Conservation (phyloP, 2,797 vertebrate species). For the Intellagama lesueurii region DNA sequence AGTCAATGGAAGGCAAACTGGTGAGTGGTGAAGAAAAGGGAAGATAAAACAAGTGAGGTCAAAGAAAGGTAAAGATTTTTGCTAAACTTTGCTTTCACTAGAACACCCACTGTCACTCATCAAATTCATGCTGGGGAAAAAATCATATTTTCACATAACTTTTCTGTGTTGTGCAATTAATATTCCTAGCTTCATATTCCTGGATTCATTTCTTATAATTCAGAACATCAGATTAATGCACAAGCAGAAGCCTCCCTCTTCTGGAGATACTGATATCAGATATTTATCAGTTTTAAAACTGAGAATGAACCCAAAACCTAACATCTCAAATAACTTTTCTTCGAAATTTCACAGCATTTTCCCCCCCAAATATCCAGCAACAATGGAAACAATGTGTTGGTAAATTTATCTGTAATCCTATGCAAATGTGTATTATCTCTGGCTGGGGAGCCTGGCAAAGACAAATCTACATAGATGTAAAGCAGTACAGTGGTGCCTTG, state of each 20-base stretch:
- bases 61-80: not conserved
- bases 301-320: slow-evolving; percentile 48
- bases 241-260: slow-evolving; percentile 38
- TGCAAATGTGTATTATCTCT: slow-evolving; percentile 35
- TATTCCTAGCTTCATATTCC: not conserved
- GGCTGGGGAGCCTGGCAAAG: slow-evolving; percentile 56
- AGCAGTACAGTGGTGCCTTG: too few relatives aligned
- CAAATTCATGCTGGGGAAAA: slow-evolving; percentile 10
- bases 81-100: not conserved
- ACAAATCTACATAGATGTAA: slow-evolving; percentile 58
- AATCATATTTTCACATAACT: slow-evolving; percentile 13
- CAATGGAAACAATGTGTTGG: slow-evolving; percentile 63
- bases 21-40: too few relatives aligned
- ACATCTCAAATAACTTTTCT: slow-evolving; percentile 1
- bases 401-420: too few relatives aligned
- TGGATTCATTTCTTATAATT: not conserved
- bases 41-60: slow-evolving; percentile 2
- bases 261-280: slow-evolving; percentile 34
- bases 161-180: not conserved
- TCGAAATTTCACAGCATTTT: slow-evolving; percentile 19
- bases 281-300: slow-evolving; percentile 55
- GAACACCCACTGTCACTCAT: slow-evolving; percentile 3
- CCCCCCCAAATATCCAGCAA: not conserved
- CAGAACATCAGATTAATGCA: slow-evolving; percentile 24
- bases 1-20: too few relatives aligned